Percentiles rank a stretch among this genome's conserved stretches.
Conservation (phyloP, 1,140 invertebrate species). For the Sinella curviseta region DNA sequence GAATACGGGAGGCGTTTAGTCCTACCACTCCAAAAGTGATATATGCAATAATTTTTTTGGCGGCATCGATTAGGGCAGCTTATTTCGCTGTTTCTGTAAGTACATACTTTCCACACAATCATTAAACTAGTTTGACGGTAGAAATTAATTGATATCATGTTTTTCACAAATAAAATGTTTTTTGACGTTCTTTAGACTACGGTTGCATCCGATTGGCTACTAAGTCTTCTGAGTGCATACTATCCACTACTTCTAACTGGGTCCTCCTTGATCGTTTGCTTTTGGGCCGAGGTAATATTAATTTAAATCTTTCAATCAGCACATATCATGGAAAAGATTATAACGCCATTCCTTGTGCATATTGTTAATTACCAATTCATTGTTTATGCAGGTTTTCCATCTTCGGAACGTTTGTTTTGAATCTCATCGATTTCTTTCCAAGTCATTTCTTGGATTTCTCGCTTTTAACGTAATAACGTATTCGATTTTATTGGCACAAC, state of each 20-base stretch:
- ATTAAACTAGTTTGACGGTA: too few species aligned
- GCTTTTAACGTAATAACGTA: constrained; percentile 88
- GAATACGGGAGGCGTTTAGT: constrained; percentile 74
- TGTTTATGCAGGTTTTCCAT: constrained; percentile 76
- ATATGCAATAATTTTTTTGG: constrained; percentile 85
- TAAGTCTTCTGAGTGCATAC: constrained; percentile 82
- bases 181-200: constrained; percentile 59
- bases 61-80: constrained; percentile 78
- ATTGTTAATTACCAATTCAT: background rate
- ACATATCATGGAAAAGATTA: background rate
- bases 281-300: constrained; percentile 84
- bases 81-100: constrained; percentile 87
- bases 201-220: constrained; percentile 77
- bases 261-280: constrained; percentile 87
- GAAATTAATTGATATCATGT: too few species aligned
- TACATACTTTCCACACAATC: constrained; percentile 45
- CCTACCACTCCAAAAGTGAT: constrained; percentile 89
- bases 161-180: background rate
- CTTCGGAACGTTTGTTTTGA: constrained; percentile 82
- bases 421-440: constrained; percentile 83
- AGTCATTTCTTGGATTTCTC: constrained; percentile 88
- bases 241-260: constrained; percentile 86
- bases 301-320: too few species aligned
- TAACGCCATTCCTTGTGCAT: background rate
- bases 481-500: constrained; percentile 73